phyloP scores from a whole-genome alignment of 2,113 vertebrate species.

The Laticauda colubrina region DNA sequence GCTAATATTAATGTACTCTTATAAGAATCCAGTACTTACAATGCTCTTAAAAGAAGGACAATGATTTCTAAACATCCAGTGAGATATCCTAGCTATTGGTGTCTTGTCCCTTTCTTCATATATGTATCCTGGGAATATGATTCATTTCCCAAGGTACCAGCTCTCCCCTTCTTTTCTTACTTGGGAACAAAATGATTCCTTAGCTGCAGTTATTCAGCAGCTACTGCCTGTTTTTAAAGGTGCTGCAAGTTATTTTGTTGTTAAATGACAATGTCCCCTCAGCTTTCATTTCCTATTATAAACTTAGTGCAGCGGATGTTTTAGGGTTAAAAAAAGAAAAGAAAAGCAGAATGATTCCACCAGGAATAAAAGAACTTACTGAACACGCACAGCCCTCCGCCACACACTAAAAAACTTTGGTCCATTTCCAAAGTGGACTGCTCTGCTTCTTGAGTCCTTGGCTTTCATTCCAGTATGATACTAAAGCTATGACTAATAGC shows the following conservation, averaged over 20 bases:
- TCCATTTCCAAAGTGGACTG: conserved; percentile 60
- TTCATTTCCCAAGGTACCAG: conserved; percentile 27
- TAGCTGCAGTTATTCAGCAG: conserved; percentile 31
- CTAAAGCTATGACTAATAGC: conserved; percentile 64
- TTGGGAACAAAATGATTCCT: neutral
- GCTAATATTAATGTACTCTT: neutral
- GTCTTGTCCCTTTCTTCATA: neutral
- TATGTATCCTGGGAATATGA: neutral
- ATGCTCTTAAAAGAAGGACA: too few species aligned
- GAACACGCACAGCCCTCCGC: neutral
- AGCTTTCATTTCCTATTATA: neutral
- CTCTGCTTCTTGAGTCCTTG: conserved; percentile 65
- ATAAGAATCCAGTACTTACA: neutral
- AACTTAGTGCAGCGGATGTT: conserved; percentile 29
- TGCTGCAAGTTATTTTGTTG: conserved; percentile 50
- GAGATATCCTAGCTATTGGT: neutral
- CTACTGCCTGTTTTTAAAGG: conserved; percentile 40
- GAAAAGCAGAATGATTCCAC: conserved; percentile 14
- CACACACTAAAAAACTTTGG: conserved; percentile 37
- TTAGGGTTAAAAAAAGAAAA: conserved; percentile 27
- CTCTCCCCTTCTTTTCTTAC: conserved; percentile 16
- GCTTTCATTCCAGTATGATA: conserved; percentile 57
- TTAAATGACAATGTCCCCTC: conserved; percentile 40
- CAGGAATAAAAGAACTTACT: conserved; percentile 39
- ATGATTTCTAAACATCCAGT: neutral